Percentiles rank a stretch among this genome's conserved stretches.
phyloP scores from a whole-genome alignment of 64 coral and sea anemone genomes.

The Exaiptasia diaphana region DNA sequence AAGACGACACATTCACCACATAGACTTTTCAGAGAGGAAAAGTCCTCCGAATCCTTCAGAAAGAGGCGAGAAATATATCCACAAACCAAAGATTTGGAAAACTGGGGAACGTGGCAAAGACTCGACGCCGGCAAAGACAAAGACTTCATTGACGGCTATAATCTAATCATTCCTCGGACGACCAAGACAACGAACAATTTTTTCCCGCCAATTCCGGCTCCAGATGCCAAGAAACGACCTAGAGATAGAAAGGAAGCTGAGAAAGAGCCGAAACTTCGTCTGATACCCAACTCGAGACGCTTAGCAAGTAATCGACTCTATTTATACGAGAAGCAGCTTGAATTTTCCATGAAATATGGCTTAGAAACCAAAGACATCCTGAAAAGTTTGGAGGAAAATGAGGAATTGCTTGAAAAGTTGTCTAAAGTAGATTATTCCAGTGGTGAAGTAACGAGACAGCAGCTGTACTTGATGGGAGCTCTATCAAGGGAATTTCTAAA shows the following conservation, averaged over 20 bases:
- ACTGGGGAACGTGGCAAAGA: neutral
- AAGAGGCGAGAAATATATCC: too few relatives aligned
- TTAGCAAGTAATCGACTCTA: conserved; percentile 6
- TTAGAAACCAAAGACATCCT: conserved; percentile 22
- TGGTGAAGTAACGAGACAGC: neutral
- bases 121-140: neutral
- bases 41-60: neutral
- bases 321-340: conserved; percentile 30
- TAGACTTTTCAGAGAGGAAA: neutral
- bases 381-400: neutral
- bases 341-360: conserved; percentile 20
- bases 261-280: neutral
- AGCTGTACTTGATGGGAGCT: conserved; percentile 49
- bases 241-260: neutral
- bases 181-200: neutral
- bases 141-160: neutral
- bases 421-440: neutral
- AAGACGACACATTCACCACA: too few relatives aligned
- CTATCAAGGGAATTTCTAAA: conserved; percentile 20
- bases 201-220: conserved; percentile 42
- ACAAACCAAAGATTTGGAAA: neutral
- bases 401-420: neutral
- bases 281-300: conserved; percentile 40
- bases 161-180: too few relatives aligned
- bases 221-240: conserved; percentile 42